Percentiles rank a stretch among this genome's conserved stretches.
These are phyloP conservation scores for Malurus alboscapulatus DNA, from an alignment of 2,113 vertebrate species.

Conservation along the genomic window DNA sequence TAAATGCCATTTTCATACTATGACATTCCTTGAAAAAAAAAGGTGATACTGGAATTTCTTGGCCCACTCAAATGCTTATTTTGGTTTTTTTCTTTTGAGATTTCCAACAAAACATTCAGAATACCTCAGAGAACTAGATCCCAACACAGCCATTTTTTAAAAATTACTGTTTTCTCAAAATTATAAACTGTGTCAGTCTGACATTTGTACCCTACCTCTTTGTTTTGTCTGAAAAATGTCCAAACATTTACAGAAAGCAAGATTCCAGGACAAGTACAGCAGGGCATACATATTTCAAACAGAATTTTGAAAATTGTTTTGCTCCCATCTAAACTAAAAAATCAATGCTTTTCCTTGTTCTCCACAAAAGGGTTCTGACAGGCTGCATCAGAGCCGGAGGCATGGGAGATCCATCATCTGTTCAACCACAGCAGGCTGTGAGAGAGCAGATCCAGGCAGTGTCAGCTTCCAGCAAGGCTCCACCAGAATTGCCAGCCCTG, in stretches of 20 bases:
- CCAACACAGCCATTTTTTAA: not conserved
- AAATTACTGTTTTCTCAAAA: not conserved
- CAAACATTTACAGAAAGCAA: not conserved
- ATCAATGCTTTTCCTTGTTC: not conserved
- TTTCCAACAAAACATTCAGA: not conserved
- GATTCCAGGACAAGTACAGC: not conserved
- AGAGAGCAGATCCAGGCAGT: not conserved
- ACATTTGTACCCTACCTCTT: not conserved
- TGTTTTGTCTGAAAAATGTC: not conserved
- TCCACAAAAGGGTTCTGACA: not conserved
- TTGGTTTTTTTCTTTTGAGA: not conserved
- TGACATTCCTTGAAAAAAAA: not conserved
- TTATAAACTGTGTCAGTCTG: not conserved
- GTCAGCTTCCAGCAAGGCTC: not conserved
- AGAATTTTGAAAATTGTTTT: not conserved
- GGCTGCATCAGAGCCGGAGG: not conserved
- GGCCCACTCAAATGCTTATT: not conserved
- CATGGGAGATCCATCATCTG: not conserved
- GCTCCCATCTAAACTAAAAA: not conserved
- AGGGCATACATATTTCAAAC: not conserved
- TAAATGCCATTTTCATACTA: not conserved
- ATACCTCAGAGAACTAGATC: not conserved
- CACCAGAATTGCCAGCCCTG: not conserved
- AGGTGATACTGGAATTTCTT: not conserved
- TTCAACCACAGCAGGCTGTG: not conserved